These are phyloP conservation scores for Nymphalis c-album DNA, from an alignment of 2,888 invertebrate genomes.

Conservation along the genomic window DNA sequence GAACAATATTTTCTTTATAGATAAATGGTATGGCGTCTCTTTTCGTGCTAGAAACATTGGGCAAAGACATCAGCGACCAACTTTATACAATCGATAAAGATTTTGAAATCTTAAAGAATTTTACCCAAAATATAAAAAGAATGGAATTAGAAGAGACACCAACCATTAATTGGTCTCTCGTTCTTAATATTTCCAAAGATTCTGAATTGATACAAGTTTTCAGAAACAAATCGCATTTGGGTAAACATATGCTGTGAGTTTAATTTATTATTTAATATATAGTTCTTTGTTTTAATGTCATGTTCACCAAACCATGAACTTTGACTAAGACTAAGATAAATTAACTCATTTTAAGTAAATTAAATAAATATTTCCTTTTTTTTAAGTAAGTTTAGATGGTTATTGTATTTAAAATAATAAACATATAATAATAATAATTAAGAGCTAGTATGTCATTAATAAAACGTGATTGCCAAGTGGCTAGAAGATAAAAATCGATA, in stretches of 20 bases:
- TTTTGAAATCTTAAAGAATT: slow-evolving; percentile 60
- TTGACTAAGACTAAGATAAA: too few relatives aligned
- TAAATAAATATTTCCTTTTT: too few relatives aligned
- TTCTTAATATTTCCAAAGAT: slow-evolving; percentile 53
- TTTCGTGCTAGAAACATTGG: slow-evolving; percentile 69
- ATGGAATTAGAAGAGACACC: slow-evolving; percentile 46
- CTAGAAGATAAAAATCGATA: too few relatives aligned
- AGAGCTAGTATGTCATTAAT: neutral
- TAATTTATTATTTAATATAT: neutral
- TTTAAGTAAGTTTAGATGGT: too few relatives aligned
- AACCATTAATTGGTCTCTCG: slow-evolving; percentile 52
- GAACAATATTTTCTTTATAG: slow-evolving; percentile 47
- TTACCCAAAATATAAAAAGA: slow-evolving; percentile 51
- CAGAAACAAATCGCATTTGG: slow-evolving; percentile 52
- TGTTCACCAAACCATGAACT: too few relatives aligned
- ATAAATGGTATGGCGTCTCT: slow-evolving; percentile 74
- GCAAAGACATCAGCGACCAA: slow-evolving; percentile 64
- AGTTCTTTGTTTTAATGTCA: too few relatives aligned
- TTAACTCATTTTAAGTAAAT: too few relatives aligned
- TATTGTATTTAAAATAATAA: too few relatives aligned
- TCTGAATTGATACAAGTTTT: slow-evolving; percentile 57
- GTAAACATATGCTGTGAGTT: slow-evolving; percentile 70
- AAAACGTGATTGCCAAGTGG: too few relatives aligned
- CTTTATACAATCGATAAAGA: slow-evolving; percentile 65
- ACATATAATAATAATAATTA: too few relatives aligned